phyloP scores from a whole-genome alignment of 2,113 vertebrate genomes.

The Gnathonemus echidnorhynchus region DNA sequence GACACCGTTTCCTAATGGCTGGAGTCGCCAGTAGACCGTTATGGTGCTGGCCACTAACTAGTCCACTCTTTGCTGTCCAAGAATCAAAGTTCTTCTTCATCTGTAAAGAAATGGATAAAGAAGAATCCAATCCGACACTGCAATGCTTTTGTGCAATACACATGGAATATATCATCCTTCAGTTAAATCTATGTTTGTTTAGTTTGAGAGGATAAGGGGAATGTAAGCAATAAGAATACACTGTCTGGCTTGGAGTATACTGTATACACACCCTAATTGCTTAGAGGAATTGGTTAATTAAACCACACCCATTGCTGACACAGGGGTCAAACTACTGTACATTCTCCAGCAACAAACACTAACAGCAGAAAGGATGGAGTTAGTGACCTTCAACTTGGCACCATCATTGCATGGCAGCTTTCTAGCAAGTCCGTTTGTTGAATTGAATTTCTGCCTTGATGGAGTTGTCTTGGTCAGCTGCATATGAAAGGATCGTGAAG shows the following conservation, averaged over 20 bases:
- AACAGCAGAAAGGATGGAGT: neutral
- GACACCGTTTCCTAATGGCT: neutral
- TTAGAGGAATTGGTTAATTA: neutral
- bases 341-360: neutral
- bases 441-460: neutral
- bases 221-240: neutral
- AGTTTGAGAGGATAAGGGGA: neutral
- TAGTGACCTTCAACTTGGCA: neutral
- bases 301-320: neutral
- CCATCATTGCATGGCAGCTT: neutral
- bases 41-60: neutral
- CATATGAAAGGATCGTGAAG: neutral
- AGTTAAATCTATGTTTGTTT: slow-evolving; percentile 1
- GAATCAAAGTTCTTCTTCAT: neutral
- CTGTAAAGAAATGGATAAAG: neutral
- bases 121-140: neutral
- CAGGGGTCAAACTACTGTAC: neutral
- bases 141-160: neutral
- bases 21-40: neutral
- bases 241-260: neutral
- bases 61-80: neutral
- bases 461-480: neutral
- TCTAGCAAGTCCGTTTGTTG: neutral
- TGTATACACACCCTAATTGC: neutral
- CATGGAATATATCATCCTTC: neutral